Evolutionary conservation across 2,888 invertebrate species (phyloP).

Genomic region (Frankliniella fusca): DNA sequence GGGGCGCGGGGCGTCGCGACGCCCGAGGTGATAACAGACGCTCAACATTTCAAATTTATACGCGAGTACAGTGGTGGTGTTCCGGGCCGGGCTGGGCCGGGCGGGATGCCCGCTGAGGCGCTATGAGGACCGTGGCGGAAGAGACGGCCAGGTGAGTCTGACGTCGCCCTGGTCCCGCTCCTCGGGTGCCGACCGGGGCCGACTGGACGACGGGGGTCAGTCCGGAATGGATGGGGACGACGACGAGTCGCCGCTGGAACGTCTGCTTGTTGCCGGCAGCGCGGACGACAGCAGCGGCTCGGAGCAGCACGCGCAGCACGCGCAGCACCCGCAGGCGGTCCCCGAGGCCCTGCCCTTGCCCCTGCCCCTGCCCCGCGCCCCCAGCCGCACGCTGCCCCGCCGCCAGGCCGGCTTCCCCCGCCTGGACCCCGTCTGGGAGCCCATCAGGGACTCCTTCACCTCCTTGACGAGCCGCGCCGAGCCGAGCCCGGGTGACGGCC

Average conservation of each 20-base stretch:
- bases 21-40: neutral
- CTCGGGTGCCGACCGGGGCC: neutral
- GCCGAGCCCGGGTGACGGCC: neutral
- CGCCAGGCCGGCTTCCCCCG: neutral
- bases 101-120: neutral
- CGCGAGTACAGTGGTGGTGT: neutral
- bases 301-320: neutral
- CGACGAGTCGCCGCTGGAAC: neutral
- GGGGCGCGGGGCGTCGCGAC: neutral
- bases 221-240: neutral
- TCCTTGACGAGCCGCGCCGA: neutral
- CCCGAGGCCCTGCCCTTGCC: neutral
- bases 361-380: neutral
- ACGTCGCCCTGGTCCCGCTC: too few species aligned
- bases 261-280: neutral
- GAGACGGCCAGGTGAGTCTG: neutral
- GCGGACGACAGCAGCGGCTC: conserved; percentile 1
- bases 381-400: neutral
- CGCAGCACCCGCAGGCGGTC: neutral
- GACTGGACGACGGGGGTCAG: neutral
- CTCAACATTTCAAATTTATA: too few species aligned
- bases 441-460: too few species aligned
- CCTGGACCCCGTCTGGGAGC: too few species aligned
- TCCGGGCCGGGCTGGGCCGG: neutral
- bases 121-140: neutral